phyloP scores from a whole-genome alignment of 2,888 invertebrate genomes.

The Dicyrtomina minuta region DNA sequence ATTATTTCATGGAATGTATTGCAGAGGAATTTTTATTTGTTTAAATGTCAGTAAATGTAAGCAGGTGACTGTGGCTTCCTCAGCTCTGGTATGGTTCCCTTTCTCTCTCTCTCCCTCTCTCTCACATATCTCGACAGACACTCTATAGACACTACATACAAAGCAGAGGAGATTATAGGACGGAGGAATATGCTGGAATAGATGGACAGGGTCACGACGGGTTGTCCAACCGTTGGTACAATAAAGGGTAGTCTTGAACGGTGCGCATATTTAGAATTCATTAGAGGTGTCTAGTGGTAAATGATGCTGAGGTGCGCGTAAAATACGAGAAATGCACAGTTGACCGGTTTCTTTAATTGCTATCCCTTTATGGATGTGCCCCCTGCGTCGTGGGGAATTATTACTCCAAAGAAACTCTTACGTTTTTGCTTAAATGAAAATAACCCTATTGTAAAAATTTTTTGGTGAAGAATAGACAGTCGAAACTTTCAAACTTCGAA shows the following conservation, averaged over 20 bases:
- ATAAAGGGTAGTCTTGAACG: constrained; percentile 30
- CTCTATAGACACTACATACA: not conserved
- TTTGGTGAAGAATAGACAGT: constrained; percentile 5
- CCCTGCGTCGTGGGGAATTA: constrained; percentile 49
- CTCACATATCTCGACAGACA: not conserved
- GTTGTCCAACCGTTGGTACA: constrained; percentile 29
- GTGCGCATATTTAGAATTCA: constrained; percentile 48
- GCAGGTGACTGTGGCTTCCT: constrained; percentile 14
- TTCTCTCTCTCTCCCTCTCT: not conserved
- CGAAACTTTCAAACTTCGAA: not conserved
- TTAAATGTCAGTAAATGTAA: constrained; percentile 18
- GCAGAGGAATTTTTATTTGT: constrained; percentile 28
- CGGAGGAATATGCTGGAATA: constrained; percentile 4
- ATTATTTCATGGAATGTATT: constrained; percentile 28
- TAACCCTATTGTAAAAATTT: constrained; percentile 28
- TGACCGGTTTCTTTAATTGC: constrained; percentile 53
- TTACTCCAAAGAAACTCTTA: constrained; percentile 27
- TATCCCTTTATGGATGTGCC: constrained; percentile 50
- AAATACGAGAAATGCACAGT: constrained; percentile 48
- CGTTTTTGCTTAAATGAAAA: constrained; percentile 35
- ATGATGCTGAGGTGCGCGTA: constrained; percentile 47
- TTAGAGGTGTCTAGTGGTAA: constrained; percentile 50
- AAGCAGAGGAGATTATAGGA: too few relatives aligned
- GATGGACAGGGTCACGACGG: constrained; percentile 30
- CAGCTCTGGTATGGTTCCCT: not conserved